phyloP scores from a whole-genome alignment of 1,140 invertebrate species.

The Anthonomus grandis region DNA sequence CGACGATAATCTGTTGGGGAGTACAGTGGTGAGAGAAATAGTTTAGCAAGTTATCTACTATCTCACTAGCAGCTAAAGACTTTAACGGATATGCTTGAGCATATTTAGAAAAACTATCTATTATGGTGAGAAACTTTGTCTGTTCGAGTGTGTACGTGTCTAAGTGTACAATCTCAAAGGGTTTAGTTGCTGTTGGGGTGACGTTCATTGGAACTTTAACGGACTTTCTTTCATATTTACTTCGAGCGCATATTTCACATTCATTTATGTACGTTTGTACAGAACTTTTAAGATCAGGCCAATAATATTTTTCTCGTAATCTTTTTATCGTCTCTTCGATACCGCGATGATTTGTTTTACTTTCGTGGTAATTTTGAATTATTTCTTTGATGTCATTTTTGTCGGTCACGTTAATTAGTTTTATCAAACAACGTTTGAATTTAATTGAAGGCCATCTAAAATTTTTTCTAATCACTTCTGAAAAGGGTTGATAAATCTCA shows the following conservation, averaged over 20 bases:
- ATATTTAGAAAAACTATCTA: slow-evolving; percentile 17
- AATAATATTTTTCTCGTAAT: slow-evolving; percentile 21
- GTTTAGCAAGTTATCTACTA: slow-evolving; percentile 28
- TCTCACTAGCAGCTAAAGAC: slow-evolving; percentile 8
- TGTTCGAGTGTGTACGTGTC: not conserved
- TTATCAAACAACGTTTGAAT: too few relatives aligned
- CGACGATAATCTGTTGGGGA: slow-evolving; percentile 28
- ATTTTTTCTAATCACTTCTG: too few relatives aligned
- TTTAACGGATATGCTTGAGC: slow-evolving; percentile 24
- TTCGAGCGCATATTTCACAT: slow-evolving; percentile 10
- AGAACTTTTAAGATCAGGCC: slow-evolving; percentile 7
- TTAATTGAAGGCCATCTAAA: too few relatives aligned
- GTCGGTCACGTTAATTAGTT: too few relatives aligned
- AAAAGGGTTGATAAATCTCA: too few relatives aligned
- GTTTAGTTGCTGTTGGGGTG: not conserved
- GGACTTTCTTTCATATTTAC: slow-evolving; percentile 3
- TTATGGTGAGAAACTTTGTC: not conserved
- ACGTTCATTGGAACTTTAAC: slow-evolving; percentile 12
- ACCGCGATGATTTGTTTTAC: slow-evolving; percentile 26
- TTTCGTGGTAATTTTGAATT: slow-evolving; percentile 10
- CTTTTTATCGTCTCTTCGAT: slow-evolving; percentile 19
- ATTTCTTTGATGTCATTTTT: too few relatives aligned
- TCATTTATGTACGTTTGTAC: slow-evolving; percentile 24
- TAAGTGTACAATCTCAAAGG: not conserved
- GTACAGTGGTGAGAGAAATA: slow-evolving; percentile 25